These are phyloP conservation scores for Chaetops frenatus DNA, from an alignment of 2,113 vertebrate species.

Conservation along the genomic window DNA sequence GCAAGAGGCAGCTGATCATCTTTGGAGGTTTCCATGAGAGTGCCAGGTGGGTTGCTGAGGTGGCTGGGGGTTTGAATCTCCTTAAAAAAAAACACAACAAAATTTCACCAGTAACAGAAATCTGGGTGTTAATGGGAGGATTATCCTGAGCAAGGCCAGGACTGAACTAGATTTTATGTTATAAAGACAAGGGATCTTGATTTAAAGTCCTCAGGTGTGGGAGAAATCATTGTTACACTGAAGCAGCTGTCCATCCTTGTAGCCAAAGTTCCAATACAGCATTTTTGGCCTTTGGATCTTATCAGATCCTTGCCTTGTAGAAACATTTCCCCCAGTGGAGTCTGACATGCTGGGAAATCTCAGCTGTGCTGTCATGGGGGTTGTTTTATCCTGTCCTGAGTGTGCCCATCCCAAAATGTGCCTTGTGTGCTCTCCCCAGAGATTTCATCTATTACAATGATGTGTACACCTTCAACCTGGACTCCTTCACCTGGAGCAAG, in stretches of 20 bases:
- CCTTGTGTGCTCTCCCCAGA: constrained; percentile 55
- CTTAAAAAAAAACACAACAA: background rate
- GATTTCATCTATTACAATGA: constrained; percentile 97
- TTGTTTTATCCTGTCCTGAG: background rate
- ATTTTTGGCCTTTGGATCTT: background rate
- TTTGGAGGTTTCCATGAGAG: constrained; percentile 97
- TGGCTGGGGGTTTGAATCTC: background rate
- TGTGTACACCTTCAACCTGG: constrained; percentile 85
- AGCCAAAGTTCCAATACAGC: background rate
- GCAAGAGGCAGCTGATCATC: constrained; percentile 86
- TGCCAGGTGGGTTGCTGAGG: constrained; percentile 69
- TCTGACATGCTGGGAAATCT: background rate
- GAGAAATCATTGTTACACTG: background rate
- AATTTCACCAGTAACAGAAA: background rate
- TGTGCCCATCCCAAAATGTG: background rate
- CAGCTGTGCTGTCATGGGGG: background rate
- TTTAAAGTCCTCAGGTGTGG: background rate
- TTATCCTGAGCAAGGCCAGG: background rate
- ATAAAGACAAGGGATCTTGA: background rate
- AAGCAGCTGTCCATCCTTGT: background rate
- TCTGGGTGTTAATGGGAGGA: background rate
- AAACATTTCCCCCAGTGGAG: background rate
- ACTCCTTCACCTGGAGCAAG: constrained; percentile 85
- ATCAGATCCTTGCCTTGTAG: background rate
- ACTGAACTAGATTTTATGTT: background rate